Evolutionary conservation across 37 sponge, comb jelly and placozoan genomes (phyloP), one percentile per base, ranked within the genome.

Genomic region (Geodia barretti): DNA sequence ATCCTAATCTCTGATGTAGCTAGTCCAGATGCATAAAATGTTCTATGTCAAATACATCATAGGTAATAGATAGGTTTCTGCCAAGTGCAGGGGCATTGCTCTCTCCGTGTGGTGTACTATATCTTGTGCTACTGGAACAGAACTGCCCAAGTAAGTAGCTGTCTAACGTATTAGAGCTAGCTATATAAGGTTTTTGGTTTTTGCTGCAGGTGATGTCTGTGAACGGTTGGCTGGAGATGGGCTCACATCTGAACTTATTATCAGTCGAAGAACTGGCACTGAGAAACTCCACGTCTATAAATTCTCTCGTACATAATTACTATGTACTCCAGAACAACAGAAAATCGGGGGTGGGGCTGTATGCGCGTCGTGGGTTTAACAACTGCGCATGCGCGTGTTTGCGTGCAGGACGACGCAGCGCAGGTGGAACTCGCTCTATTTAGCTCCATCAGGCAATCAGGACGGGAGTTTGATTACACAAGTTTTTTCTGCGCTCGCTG

Each of bases 11-110:
- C 35, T 59, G 39, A 17, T n/a, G 39, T 73, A 19, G 43, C 19
- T 59, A 59, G 14, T 21, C 20, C 14, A 29, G 7, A 65, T 65
- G 66, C 66, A 54, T 54, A 39, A 25, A 34, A 33, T 4, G 26
- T 35, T 2, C n/a, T 69, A 29, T 3, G 24, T 3, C 26, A 4
- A 65, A 1, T 62, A 2, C 64, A 35, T 9, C 72, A 1, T 39
- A 96, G 90, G 93, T 97, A 24, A 98, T 86, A 33, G 93, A 96
- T 39, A 60, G 88, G 64, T 62, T 98, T 41, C 70, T 98, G 23
- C 86, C 95, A 1, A 4, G 34, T 19, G 88, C 94, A n/a, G 62
- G 75, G n/a, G 54, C 40, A 34, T 32, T 98, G 39, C 70, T 98
- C 25, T 85, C 92, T 60, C 73, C 79, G 32, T 17, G 26, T 4